A percentile compares a stretch with the other conserved stretches of the same genome.
These are phyloP conservation scores for Nettapus auritus DNA, from an alignment of 2,113 vertebrate species.

Conservation along the genomic window DNA sequence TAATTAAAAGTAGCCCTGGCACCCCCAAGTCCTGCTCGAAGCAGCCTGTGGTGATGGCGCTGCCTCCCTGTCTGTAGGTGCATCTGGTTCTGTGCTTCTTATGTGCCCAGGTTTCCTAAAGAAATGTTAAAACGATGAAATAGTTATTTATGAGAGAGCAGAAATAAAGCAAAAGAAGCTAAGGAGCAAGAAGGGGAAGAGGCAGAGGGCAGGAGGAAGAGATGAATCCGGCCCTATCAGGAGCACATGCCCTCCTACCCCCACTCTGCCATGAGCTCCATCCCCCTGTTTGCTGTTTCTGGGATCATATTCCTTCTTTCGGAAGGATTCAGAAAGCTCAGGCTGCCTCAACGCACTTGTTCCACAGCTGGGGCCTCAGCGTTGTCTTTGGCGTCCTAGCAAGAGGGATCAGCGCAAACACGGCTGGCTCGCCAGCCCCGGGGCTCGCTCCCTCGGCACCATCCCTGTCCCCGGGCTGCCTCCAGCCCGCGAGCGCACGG, in stretches of 20 bases:
- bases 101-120: neutral
- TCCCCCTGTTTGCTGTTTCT: neutral
- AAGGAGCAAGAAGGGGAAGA: neutral
- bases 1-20: neutral
- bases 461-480: rapidly evolving
- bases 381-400: neutral
- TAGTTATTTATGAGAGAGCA: neutral
- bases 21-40: neutral
- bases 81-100: neutral
- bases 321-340: neutral
- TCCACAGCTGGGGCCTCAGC: neutral
- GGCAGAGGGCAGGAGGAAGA: neutral
- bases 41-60: neutral
- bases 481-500: rapidly evolving
- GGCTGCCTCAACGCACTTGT: neutral
- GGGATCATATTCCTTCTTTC: neutral
- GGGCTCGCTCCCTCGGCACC: rapidly evolving
- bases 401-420: rapidly evolving
- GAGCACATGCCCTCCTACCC: rapidly evolving
- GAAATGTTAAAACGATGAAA: neutral
- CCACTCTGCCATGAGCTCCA: neutral
- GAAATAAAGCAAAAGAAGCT: neutral
- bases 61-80: neutral
- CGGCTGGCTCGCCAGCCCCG: rapidly evolving
- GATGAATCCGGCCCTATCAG: neutral